Base-by-base conservation (phyloP, 92 coral and sea anemone species). In the Porites cylindrica region DNA sequence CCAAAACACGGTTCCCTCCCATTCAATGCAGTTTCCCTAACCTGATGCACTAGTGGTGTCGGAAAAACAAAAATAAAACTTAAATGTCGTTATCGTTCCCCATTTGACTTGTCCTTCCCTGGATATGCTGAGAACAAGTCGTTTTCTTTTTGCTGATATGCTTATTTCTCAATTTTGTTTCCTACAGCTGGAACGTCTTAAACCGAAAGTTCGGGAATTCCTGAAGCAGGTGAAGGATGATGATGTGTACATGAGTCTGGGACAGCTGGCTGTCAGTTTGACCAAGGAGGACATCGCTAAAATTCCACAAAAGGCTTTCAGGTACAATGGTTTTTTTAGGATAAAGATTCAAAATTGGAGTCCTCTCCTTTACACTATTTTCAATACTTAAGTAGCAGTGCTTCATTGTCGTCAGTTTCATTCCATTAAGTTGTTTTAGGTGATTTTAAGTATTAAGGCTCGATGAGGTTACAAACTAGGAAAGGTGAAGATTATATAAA, bases 171-270 rank as follows among this genome's bases (percentile, higher is more conserved):
- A 26, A n/a, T 67, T 76, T n/a, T 76, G 18, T 72, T 69, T 73
- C 0, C 70, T 32, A 0, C 38, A 97, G 99, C 78, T 97, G 38
- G 85, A 93, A 2, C 91, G 91, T n/a, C 87, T 97, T 78, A 92
- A 85, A 81, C 99, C 99, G 10, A 97, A 97, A 81, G 92, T 97
- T 66, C 91, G 74, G 82, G 92, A 83, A 26, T 97, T 92, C 83
- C 76, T 97, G 62, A 81, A 75, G 65, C 90, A 95, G 23, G 68
- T 64, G 52, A 84, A 83, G 7, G 88, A 89, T 47, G 98, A 93
- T 19, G 92, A 91, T n/a, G 85, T 82, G 16, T 97, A 92, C 88
- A 95, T 95, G 98, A 92, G 94, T 74, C 88, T 97, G 75, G 99
- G 99, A 7, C 89, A 97, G 70, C 91, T 97, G 66, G 96, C 96